Evolutionary conservation across 2,113 vertebrate species (phyloP).

Genomic region (Antigone vipio): DNA sequence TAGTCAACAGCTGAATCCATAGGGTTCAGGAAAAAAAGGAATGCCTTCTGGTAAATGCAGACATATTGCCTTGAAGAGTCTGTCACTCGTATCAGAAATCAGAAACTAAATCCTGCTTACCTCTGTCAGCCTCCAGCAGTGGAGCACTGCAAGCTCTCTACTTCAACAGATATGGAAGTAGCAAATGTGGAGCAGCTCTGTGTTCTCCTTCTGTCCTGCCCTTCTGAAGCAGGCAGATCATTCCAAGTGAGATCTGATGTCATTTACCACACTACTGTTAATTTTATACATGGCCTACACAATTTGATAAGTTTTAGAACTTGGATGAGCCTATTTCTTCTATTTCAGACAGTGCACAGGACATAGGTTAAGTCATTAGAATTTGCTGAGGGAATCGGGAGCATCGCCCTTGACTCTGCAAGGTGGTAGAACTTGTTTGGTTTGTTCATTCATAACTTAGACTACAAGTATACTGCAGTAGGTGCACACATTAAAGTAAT

Average conservation of each 20-base stretch:
- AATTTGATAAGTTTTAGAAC: not conserved
- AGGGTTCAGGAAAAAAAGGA: not conserved
- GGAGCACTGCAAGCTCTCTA: not conserved
- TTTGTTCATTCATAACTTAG: not conserved
- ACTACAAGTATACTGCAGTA: not conserved
- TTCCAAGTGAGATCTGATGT: not conserved
- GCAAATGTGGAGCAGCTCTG: not conserved
- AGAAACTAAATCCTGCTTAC: not conserved
- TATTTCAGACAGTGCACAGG: not conserved
- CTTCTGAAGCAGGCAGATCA: not conserved
- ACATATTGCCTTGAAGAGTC: not conserved
- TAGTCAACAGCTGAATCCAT: not conserved
- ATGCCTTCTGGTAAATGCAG: not conserved
- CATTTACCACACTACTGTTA: not conserved
- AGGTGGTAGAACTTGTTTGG: not conserved
- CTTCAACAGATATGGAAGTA: not conserved
- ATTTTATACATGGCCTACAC: not conserved
- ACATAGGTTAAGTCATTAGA: not conserved
- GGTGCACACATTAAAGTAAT: not conserved
- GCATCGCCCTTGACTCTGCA: not conserved
- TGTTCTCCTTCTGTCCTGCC: not conserved
- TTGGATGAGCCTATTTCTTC: not conserved
- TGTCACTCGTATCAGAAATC: not conserved
- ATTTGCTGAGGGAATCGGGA: not conserved
- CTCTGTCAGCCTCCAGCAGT: not conserved